Percentiles rank a stretch among this genome's conserved stretches.
Conservation (phyloP, 2,113 vertebrate genomes). For the Xiphias gladius region DNA sequence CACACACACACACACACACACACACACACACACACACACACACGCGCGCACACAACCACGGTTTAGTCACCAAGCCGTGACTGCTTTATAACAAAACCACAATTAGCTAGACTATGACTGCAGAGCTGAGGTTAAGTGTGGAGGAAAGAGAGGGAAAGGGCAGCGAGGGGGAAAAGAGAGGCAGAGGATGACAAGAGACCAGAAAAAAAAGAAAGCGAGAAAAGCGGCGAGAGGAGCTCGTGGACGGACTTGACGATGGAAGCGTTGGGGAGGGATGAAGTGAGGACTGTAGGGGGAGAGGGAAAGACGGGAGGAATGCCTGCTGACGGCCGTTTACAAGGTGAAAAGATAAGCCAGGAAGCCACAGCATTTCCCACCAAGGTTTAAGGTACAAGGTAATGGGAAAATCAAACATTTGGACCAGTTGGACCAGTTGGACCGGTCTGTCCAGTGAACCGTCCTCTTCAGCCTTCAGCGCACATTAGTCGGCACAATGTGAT, state of each 20-base stretch:
- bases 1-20: not conserved
- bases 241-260: no score
- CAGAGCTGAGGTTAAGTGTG: not conserved
- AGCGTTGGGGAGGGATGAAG: no score
- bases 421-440: not conserved
- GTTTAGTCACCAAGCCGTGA: not conserved
- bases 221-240: no score
- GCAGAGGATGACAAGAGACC: no score
- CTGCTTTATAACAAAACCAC: not conserved
- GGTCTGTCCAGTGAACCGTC: not conserved
- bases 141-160: not conserved
- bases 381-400: no score
- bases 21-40: slow-evolving; percentile 3
- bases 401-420: slow-evolving; percentile 1
- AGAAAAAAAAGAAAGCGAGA: no score
- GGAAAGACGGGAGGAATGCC: no score
- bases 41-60: not conserved
- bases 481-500: not conserved
- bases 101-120: not conserved
- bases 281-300: no score
- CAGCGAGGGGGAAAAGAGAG: no score
- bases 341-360: no score
- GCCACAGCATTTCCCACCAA: no score
- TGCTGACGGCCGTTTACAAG: no score
- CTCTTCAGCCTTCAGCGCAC: not conserved